Base-by-base conservation (phyloP, 2,888 invertebrate genomes). In the Agrotis ipsilon region DNA sequence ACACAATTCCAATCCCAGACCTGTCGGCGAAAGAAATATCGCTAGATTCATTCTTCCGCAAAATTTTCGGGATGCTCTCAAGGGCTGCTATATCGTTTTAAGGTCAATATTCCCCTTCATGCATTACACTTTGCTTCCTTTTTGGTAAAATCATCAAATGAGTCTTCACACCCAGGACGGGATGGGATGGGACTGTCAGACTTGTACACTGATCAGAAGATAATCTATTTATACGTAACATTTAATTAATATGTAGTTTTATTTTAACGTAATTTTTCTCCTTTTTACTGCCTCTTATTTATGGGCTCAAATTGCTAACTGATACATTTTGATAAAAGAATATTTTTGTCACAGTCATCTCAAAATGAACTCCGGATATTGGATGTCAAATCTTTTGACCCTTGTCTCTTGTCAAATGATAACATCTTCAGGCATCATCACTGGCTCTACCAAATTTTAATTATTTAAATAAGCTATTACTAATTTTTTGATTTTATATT, bases 341-440 rank as follows among this genome's bases (percentile, higher is more conserved):
- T 21, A 4, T 48, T 24, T 13, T 13, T 32, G 43, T 27, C 51
- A 39, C 27, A 68, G n/a, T 67, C 58, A n/a, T 0, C 60, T 55
- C 45, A 55, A 48, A 58, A 58, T 61, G 55, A 61, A 61, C 21
- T 57, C 27, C 16, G 55, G n/a, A 39, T 63, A 64, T 76, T 55
- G 60, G 48, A 0, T 69, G 79, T 59, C 65, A 55, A 59, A 79
- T 69, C 54, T 74, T 65, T 79, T n/a, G 49, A 78, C 62, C 65
- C 69, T 74, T 54, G 58, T 74, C 74, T 54, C 61, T 46, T 69
- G 69, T 65, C 79, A 74, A 74, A 62, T 49, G 61, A 69, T 79
- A 66, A 49, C 27, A 79, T 77, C 77, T 68, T 19, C 21, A 27
- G 61, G 11, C 18, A 21, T 64, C 64, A 24, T 51, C 46, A n/a